Evolutionary conservation across 2,797 vertebrate genomes (phyloP).

Genomic region (Heliangelus exortis): DNA sequence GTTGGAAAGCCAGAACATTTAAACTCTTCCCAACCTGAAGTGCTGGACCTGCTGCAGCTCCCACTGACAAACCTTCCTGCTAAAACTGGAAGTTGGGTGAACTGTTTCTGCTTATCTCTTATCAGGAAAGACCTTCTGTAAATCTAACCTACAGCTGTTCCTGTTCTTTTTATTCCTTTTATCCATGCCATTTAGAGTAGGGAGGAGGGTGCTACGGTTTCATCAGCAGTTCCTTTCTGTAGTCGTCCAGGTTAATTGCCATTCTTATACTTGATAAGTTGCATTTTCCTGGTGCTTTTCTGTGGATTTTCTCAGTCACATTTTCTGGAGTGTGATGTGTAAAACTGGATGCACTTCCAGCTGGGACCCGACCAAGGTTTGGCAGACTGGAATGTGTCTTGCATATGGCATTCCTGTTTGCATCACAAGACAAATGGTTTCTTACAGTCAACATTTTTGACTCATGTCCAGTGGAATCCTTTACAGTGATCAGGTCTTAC

Average conservation of each 20-base stretch:
- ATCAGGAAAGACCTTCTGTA: background rate
- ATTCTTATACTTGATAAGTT: fast-evolving
- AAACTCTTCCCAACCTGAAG: background rate
- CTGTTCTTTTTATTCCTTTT: background rate
- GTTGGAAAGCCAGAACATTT: background rate
- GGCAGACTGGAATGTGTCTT: background rate
- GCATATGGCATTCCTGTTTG: background rate
- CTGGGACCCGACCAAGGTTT: background rate
- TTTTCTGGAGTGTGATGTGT: background rate
- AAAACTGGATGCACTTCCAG: background rate
- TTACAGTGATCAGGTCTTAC: background rate
- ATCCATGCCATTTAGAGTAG: background rate
- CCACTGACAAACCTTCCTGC: background rate
- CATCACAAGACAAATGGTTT: background rate
- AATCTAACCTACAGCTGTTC: background rate
- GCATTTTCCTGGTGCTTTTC: background rate
- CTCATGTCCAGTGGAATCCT: background rate
- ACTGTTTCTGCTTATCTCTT: background rate
- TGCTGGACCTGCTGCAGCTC: background rate
- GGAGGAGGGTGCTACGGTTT: background rate
- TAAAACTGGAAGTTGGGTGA: background rate
- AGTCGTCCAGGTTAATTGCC: background rate
- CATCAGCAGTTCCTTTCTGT: background rate
- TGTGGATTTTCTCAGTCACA: background rate
- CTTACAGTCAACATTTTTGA: background rate